A percentile compares a stretch with the other conserved stretches of the same genome.
phyloP scores from a whole-genome alignment of 2,113 vertebrate species.

The Rostratula benghalensis region DNA sequence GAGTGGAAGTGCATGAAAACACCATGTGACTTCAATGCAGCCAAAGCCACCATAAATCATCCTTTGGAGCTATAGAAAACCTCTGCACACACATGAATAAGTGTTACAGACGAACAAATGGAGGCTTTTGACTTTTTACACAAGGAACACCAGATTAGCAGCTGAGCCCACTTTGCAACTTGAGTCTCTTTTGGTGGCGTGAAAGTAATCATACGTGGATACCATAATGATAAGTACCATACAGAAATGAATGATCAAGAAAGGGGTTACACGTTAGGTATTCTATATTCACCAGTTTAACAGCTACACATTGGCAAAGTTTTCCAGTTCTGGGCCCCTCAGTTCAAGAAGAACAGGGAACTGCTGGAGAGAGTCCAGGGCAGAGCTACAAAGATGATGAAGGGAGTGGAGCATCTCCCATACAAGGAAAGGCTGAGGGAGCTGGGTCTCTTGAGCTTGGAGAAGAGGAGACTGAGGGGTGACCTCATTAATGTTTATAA shows the following conservation, averaged over 20 bases:
- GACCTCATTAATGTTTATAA: no score
- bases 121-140: neutral
- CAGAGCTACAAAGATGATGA: no score
- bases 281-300: neutral
- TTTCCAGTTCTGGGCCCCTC: no score
- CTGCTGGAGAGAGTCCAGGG: no score
- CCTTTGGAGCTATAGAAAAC: neutral
- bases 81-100: fast-evolving
- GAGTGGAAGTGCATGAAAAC: neutral
- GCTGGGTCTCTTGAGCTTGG: no score
- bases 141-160: neutral
- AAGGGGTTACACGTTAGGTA: neutral
- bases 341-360: no score
- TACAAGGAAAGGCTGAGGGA: no score
- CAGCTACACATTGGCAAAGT: neutral
- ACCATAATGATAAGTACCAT: fast-evolving
- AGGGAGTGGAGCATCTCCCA: no score
- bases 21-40: neutral
- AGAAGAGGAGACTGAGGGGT: no score
- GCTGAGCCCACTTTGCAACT: neutral
- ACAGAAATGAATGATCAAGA: neutral
- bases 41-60: neutral
- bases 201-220: no score
- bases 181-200: no score
- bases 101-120: neutral